phyloP scores from a whole-genome alignment of 2,888 invertebrate species.

The Spodoptera littoralis region DNA sequence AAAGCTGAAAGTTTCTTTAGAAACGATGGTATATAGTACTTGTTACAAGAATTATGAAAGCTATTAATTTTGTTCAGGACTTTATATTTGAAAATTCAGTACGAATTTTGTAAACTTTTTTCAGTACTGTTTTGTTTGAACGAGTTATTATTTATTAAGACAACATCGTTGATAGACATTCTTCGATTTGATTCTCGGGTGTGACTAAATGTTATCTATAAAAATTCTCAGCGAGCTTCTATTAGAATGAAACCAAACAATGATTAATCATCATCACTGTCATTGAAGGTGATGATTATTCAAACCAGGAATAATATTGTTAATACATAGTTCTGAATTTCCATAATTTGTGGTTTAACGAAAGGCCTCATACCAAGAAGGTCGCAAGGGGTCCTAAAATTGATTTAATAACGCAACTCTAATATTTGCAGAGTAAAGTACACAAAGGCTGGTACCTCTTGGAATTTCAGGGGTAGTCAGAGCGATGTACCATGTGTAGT shows the following conservation, averaged over 20 bases:
- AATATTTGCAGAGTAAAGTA: not conserved
- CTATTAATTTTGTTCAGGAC: conserved; percentile 55
- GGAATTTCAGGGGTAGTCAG: not conserved
- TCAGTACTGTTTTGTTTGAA: conserved; percentile 25
- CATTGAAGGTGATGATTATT: too few relatives aligned
- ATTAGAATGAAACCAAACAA: too few relatives aligned
- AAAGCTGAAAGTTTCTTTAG: conserved; percentile 30
- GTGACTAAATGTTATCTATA: too few relatives aligned
- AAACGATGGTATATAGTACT: conserved; percentile 22
- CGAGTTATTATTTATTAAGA: conserved; percentile 5
- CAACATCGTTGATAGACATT: too few relatives aligned
- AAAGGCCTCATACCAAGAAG: too few relatives aligned
- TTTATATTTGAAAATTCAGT: conserved; percentile 43
- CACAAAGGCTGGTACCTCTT: conserved; percentile 8
- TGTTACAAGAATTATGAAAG: conserved; percentile 47
- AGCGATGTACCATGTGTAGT: not conserved
- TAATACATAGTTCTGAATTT: not conserved
- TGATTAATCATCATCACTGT: too few relatives aligned
- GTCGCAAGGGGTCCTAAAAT: too few relatives aligned
- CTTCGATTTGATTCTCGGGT: too few relatives aligned
- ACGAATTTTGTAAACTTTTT: conserved; percentile 35
- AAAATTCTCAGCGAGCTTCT: too few relatives aligned
- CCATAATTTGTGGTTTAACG: too few relatives aligned
- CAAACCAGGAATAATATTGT: too few relatives aligned
- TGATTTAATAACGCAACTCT: conserved; percentile 1